These are phyloP conservation scores for Gnatocerus cornutus DNA, from an alignment of 2,888 invertebrate genomes.

Conservation along the genomic window DNA sequence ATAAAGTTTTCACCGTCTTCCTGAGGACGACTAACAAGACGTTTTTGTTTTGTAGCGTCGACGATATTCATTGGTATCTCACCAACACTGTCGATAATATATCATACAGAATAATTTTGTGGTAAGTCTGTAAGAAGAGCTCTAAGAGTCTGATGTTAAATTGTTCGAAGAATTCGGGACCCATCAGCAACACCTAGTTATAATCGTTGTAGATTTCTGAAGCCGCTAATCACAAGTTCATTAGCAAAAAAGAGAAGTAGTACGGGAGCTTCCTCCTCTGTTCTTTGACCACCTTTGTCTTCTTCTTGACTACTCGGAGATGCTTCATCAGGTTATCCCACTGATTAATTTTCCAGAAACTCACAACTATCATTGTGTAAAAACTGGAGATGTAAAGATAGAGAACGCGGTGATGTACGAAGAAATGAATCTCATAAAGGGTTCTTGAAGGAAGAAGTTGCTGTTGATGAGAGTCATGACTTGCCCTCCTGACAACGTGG, in stretches of 20 bases:
- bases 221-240: neutral
- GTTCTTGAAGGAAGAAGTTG: slow-evolving; percentile 2
- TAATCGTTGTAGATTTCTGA: neutral
- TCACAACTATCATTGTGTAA: slow-evolving; percentile 5
- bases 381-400: slow-evolving; percentile 7
- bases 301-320: slow-evolving; percentile 3
- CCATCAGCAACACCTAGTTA: neutral
- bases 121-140: neutral
- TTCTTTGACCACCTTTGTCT: neutral
- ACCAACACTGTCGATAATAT: neutral
- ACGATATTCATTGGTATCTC: neutral
- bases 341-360: neutral
- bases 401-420: slow-evolving; percentile 12
- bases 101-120: neutral
- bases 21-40: neutral
- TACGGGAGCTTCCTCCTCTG: neutral
- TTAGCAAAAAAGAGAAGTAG: neutral
- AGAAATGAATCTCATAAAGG: neutral
- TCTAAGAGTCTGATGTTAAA: slow-evolving; percentile 2
- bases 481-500: neutral
- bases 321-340: slow-evolving; percentile 5
- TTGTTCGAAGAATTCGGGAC: neutral
- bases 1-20: neutral
- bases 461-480: slow-evolving; percentile 10
- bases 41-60: neutral